Evolutionary conservation across 2,797 vertebrate species (phyloP), one percentile per base, ranked within the genome.

Genomic region (Gymnodraco acuticeps): DNA sequence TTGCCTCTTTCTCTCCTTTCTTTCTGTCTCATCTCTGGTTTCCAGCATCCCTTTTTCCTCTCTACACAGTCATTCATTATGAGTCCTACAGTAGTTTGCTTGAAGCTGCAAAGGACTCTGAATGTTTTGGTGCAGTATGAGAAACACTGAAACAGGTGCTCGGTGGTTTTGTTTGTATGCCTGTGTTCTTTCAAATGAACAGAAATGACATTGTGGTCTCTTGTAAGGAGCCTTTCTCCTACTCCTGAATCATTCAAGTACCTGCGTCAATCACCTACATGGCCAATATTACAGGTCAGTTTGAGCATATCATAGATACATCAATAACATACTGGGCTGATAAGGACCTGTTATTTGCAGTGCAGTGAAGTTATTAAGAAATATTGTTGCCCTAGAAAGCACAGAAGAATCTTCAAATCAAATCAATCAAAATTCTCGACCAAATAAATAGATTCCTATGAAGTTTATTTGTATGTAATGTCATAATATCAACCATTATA

Each of bases 1-100:
- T 64, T 42, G 14, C 58, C 58, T 53, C 59, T 47, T 19, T 74
- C 27, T 31, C 5, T 50, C 14, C 16, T 63, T 43, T 53, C 41
- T 63, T 47, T 63, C 54, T 0, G 58, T 63, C 58, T 67, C 77
- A 56, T 78, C 67, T 78, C 45, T 71, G 46, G 83, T 86, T 86
- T 82, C 75, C 52, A 77, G 63, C 54, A 70, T 81, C 71, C 62
- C 16, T 16, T 78, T 77, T 81, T 64, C 58, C 65, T 66, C 66
- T 70, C 13, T 12, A 79, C 75, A 79, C 72, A 80, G 77, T 78
- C 75, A 87, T 86, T 88, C 86, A 87, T 87, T 79, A 80, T 80
- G 73, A 84, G 72, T 77, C 17, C 50, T 64, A 79, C 23, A 23
- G 23, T 23, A 3, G 61, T 86, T 82, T 73, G 78, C 83, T 89